phyloP scores from a whole-genome alignment of 2,797 vertebrate genomes.

The Alectoris magna region DNA sequence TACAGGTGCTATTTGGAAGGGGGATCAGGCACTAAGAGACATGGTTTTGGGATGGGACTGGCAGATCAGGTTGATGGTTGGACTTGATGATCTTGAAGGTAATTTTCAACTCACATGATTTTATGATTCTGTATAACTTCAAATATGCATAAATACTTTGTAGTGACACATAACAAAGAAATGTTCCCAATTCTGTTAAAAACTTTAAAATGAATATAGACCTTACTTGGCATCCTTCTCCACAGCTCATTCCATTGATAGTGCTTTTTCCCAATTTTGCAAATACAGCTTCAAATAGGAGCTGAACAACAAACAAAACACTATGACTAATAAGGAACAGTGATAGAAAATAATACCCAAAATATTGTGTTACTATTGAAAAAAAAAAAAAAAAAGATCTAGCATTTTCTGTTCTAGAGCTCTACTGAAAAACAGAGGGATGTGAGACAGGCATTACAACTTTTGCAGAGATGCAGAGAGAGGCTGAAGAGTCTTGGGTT shows the following conservation, averaged over 20 bases:
- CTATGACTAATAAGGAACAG: not conserved
- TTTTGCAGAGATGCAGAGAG: not conserved
- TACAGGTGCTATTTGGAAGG: constrained; percentile 31
- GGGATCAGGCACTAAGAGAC: not conserved
- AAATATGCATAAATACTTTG: not conserved
- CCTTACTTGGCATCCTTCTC: not conserved
- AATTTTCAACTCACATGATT: not conserved
- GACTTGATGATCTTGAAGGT: not conserved
- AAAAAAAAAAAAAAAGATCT: not conserved
- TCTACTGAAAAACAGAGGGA: not conserved
- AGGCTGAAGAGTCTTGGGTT: not conserved
- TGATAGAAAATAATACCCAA: not conserved
- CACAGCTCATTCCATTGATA: not conserved
- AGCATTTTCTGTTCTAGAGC: not conserved
- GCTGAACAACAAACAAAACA: not conserved
- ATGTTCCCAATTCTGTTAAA: not conserved
- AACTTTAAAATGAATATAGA: not conserved
- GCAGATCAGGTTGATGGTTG: not conserved
- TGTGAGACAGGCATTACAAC: not conserved
- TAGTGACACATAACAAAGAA: not conserved
- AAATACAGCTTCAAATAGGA: not conserved
- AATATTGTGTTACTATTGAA: not conserved
- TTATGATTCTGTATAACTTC: not conserved
- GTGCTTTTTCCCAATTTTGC: not conserved
- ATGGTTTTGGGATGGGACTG: not conserved